phyloP scores from a whole-genome alignment of 2,888 invertebrate genomes.

The Hypercompe scribonia region DNA sequence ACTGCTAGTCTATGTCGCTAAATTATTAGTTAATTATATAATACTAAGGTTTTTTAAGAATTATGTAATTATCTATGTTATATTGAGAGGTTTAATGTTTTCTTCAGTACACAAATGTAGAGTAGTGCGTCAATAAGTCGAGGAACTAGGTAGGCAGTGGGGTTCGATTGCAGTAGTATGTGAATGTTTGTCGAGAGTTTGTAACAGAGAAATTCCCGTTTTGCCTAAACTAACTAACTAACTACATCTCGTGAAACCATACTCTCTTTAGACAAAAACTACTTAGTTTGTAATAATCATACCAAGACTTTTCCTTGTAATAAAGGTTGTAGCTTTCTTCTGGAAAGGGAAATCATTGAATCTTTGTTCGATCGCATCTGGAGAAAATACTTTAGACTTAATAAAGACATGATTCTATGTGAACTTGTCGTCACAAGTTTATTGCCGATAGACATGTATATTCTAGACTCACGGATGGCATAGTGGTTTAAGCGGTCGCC shows the following conservation, averaged over 20 bases:
- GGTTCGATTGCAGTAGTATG: too few relatives aligned
- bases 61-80: too few relatives aligned
- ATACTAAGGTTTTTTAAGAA: too few relatives aligned
- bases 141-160: too few relatives aligned
- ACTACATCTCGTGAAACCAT: background rate
- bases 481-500: too few relatives aligned
- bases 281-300: slow-evolving; percentile 12
- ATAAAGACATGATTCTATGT: background rate
- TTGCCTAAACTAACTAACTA: background rate
- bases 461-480: too few relatives aligned
- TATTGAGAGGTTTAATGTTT: too few relatives aligned
- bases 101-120: too few relatives aligned
- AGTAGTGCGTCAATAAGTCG: too few relatives aligned
- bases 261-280: background rate
- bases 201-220: background rate
- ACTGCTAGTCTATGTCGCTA: too few relatives aligned
- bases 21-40: too few relatives aligned
- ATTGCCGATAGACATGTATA: background rate
- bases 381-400: background rate
- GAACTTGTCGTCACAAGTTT: background rate
- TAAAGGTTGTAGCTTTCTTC: slow-evolving; percentile 17
- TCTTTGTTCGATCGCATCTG: slow-evolving; percentile 11
- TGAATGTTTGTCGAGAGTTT: background rate
- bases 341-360: background rate
- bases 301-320: slow-evolving; percentile 19